Evolutionary conservation across 1,140 invertebrate genomes (phyloP), one percentile per base, ranked within the genome.

Genomic region (Ruditapes philippinarum): DNA sequence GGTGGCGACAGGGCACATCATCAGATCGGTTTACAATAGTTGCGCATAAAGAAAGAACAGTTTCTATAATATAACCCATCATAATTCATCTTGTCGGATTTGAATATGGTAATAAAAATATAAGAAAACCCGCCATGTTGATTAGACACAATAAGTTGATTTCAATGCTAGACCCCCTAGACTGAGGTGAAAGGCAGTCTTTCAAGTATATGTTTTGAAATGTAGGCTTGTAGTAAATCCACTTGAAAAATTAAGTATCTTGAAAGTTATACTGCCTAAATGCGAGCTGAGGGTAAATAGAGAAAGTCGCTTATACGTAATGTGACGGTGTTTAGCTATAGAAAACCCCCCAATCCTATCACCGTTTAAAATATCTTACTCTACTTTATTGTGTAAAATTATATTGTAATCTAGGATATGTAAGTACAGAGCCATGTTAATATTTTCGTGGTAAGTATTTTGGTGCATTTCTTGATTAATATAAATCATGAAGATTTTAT

Each of bases 181-280:
- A 5, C 36, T 28, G 33, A 28, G 36, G 65, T 38, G 65, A 38
- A 38, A 70, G 65, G 65, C 65, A 70, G 38, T 36, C 36, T 40
- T 70, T 70, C 33, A 70, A 38, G 36, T 70, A 38, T 65, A 28
- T 70, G 65, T 40, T 70, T 70, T 70, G 65, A 70, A 70, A 38
- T n/a, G 65, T 38, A 36, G 5, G 65, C 22, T 70, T 14, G 4
- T 36, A 4, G 33, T 40, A 38, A 38, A 14, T 22, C 65, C 65
- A 70, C 65, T 70, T 70, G 65, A 70, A 40, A 70, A 38, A 31
- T 36, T 28, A 70, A 70, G 65, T 22, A 38, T 36, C 22, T 14
- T 70, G 65, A 19, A 70, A 70, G n/a, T 14, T 70, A 70, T 70
- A 70, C 65, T 14, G 11, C 1, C 36, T 70, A 70, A 70, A 38